Evolutionary conservation across 1,140 invertebrate species (phyloP).

Genomic region (Heterodera carotae): DNA sequence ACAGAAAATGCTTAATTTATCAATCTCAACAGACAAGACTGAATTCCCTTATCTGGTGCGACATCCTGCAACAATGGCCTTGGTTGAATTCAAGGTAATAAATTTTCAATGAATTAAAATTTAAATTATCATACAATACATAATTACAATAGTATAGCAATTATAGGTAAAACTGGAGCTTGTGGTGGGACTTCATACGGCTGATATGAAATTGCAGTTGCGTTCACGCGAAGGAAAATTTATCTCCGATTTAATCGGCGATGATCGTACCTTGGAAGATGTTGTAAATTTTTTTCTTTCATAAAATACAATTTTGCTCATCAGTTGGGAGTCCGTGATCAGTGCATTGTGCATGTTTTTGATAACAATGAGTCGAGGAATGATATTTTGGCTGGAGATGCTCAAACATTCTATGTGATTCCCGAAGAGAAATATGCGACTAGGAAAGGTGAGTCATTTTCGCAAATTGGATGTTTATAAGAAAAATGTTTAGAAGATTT

Average conservation of each 20-base stretch:
- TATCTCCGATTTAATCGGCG: conserved; percentile 35
- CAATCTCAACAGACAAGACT: conserved; percentile 16
- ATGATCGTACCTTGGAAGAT: conserved; percentile 35
- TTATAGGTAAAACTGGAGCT: conserved; percentile 41
- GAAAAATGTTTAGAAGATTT: background rate
- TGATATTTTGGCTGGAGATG: background rate
- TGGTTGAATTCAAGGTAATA: conserved; percentile 37
- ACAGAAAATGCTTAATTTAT: conserved; percentile 19
- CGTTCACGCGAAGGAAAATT: conserved; percentile 34
- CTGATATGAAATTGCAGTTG: conserved; percentile 43
- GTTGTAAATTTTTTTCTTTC: conserved; percentile 1
- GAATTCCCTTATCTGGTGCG: conserved; percentile 38
- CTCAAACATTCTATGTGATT: conserved; percentile 27
- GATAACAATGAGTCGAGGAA: conserved; percentile 30
- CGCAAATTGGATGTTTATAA: background rate
- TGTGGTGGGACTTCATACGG: conserved; percentile 36
- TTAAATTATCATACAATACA: background rate
- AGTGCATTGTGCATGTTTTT: conserved; percentile 30
- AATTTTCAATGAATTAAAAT: conserved; percentile 1
- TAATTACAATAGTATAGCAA: background rate
- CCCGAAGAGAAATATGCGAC: conserved; percentile 40
- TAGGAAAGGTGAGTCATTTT: conserved; percentile 25
- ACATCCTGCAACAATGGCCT: conserved; percentile 39
- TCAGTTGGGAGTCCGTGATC: conserved; percentile 32
- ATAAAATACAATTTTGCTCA: background rate